These are phyloP conservation scores for Coelopa pilipes DNA, from an alignment of 2,888 invertebrate genomes.

Conservation along the genomic window DNA sequence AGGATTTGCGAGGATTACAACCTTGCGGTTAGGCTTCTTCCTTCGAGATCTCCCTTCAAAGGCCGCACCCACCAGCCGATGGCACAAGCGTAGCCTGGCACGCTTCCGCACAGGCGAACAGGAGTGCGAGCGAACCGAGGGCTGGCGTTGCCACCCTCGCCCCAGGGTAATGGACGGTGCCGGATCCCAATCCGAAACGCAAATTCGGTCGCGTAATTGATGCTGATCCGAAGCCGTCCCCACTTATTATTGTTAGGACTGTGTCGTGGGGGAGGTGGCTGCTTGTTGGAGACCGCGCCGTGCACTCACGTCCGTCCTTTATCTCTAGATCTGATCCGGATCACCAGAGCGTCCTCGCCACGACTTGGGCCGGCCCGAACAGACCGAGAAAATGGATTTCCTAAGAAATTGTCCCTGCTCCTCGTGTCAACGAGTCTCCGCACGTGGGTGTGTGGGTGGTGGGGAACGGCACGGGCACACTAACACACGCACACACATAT, in stretches of 20 bases:
- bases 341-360: background rate
- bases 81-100: too few relatives aligned
- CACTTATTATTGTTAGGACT: background rate
- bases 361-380: background rate
- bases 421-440: constrained; percentile 1
- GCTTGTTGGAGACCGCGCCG: background rate
- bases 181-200: constrained; percentile 22
- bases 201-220: constrained; percentile 22
- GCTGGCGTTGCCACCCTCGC: background rate
- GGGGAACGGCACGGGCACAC: background rate
- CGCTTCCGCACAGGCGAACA: too few relatives aligned
- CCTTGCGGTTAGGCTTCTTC: background rate
- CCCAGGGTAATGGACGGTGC: constrained; percentile 12
- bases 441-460: background rate
- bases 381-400: background rate
- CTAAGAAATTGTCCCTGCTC: background rate
- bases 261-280: background rate
- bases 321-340: background rate
- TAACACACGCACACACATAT: background rate
- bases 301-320: background rate
- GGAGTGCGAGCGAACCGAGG: background rate
- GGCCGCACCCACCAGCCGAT: too few relatives aligned
- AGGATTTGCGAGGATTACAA: constrained; percentile 7
- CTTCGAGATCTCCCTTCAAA: too few relatives aligned
- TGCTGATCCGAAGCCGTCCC: background rate